Percentiles rank a stretch among this genome's conserved stretches.
These are phyloP conservation scores for Aphaenogaster rudis DNA, from an alignment of 1,140 invertebrate species.

Conservation along the genomic window DNA sequence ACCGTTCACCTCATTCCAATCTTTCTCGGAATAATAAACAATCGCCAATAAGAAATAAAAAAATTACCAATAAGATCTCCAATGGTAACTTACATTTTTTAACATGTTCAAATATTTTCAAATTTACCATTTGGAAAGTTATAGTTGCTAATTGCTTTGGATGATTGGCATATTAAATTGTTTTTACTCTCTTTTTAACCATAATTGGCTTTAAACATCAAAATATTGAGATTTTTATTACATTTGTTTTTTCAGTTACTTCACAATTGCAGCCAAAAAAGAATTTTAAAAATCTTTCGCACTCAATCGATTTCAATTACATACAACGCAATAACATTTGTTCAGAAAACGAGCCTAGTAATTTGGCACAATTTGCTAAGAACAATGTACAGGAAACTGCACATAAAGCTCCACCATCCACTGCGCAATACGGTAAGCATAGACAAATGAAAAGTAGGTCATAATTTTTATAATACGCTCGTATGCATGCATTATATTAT, in stretches of 20 bases:
- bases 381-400: neutral
- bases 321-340: neutral
- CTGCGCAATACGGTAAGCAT: conserved; percentile 1
- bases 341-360: neutral
- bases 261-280: neutral
- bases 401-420: neutral
- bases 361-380: neutral
- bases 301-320: neutral
- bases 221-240: conserved; percentile 11
- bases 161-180: neutral
- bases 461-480: neutral
- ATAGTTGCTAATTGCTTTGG: neutral
- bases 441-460: neutral
- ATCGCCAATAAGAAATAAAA: neutral
- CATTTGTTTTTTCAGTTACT: neutral
- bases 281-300: neutral
- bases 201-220: neutral
- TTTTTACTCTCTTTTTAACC: neutral
- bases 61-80: neutral
- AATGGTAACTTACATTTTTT: neutral
- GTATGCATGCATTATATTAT: neutral
- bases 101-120: neutral
- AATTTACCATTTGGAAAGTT: neutral
- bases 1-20: neutral
- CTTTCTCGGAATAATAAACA: neutral